Conservation (phyloP, 92 coral and sea anemone genomes). For the Anthopleura xanthogrammica region DNA sequence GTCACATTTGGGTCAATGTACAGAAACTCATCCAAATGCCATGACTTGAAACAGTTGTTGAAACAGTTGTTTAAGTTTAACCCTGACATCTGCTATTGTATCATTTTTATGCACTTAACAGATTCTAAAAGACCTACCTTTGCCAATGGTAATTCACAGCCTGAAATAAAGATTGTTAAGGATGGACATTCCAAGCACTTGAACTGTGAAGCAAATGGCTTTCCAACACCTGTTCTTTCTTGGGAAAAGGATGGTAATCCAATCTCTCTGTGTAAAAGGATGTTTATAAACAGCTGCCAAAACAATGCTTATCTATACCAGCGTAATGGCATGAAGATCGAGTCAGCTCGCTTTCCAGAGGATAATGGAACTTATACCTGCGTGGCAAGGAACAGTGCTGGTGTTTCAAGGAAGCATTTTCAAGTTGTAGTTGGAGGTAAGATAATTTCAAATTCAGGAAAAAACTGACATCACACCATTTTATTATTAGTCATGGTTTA, state of each 20-base stretch:
- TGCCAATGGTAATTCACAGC: background rate
- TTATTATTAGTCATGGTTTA: too few species aligned
- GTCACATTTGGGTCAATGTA: too few species aligned
- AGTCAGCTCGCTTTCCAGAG: background rate
- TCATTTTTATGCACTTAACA: background rate
- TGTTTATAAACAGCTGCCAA: slow-evolving; percentile 4
- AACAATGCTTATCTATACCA: slow-evolving; percentile 6
- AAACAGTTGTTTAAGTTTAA: too few species aligned
- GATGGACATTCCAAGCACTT: background rate
- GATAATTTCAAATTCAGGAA: background rate
- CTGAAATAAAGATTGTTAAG: background rate
- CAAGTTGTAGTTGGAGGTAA: slow-evolving; percentile 24
- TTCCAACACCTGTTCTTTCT: slow-evolving; percentile 25
- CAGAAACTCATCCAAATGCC: too few species aligned
- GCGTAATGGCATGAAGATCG: slow-evolving; percentile 4
- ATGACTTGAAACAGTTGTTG: background rate
- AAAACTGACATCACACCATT: background rate
- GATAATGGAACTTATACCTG: slow-evolving; percentile 30
- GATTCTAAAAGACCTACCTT: slow-evolving; percentile 18
- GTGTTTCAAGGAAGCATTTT: slow-evolving; percentile 9
- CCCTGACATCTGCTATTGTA: background rate
- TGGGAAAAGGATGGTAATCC: slow-evolving; percentile 33
- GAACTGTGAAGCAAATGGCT: slow-evolving; percentile 15
- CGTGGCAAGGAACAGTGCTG: slow-evolving; percentile 21
- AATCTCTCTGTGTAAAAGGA: slow-evolving; percentile 5